Base-by-base conservation (phyloP, 2,888 invertebrate species). In the Amiota minor region DNA sequence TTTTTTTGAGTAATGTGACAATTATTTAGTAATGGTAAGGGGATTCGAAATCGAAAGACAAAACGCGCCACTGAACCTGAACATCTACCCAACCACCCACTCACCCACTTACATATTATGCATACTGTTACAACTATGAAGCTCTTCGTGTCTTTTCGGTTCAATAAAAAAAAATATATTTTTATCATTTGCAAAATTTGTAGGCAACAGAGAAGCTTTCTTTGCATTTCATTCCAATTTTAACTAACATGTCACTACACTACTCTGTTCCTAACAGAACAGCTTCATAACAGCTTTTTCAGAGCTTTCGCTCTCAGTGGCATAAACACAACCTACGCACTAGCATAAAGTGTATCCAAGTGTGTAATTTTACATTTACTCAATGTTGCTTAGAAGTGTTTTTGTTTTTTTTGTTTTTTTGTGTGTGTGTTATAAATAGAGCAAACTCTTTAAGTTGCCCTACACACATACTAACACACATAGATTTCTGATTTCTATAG, bases 1-100 rank as follows among this genome's bases (percentile, higher is more conserved):
- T 35, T 35, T 35, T 23, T 3, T n/a, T n/a, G n/a, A 23, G 1
- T 79, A 77, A 78, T 64, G 80, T 72, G 35, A 2, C 2, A 35
- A 35, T 6, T 35, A 35, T 35, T 35, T 35, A 35, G 6, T 35
- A 6, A 8, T 2, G 6, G 35, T 35, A 35, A 35, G 35, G 35
- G 35, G 35, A 1, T 35, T 35, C 6, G 35, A 35, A 35, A 35
- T 35, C 35, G 35, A 35, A 35, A 35, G 23, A 2, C 23, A 23
- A 23, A 23, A 23, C 3, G 23, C 23, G 23, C 23, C 3, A 1
- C 1, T 2, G 23, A 23, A 23, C 35, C 35, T 8, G 35, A 2
- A 35, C 35, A 35, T 6, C 6, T 8, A 35, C 0, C 4, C 6
- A 4, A 3, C 35, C 6, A 35, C 35, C 6, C 35, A 35, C 35